phyloP scores from a whole-genome alignment of 2,888 invertebrate genomes.

The Bellardia bayeri region DNA sequence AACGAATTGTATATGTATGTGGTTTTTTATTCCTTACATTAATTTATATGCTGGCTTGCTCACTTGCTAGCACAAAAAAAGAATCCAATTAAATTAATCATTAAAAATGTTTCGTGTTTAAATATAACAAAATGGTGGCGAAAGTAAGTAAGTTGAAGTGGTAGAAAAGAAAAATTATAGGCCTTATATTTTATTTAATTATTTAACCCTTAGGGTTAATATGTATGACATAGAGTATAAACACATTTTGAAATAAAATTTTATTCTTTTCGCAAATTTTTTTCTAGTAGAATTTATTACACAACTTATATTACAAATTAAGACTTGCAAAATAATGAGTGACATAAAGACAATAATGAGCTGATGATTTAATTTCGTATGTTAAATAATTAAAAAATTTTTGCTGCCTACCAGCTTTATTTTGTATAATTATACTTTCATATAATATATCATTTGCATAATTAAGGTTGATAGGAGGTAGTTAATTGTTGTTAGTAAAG shows the following conservation, averaged over 20 bases:
- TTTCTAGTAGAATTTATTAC: conserved; percentile 9
- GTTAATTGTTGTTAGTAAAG: not conserved
- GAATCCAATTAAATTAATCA: conserved; percentile 53
- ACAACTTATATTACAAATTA: not conserved
- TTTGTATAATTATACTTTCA: conserved; percentile 17
- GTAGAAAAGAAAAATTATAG: not conserved
- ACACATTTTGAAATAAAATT: not conserved
- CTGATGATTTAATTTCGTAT: conserved; percentile 18
- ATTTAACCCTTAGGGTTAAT: conserved; percentile 23
- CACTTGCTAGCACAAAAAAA: not conserved
- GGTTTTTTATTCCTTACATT: not conserved
- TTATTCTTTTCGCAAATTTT: not conserved
- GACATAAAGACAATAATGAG: conserved; percentile 12
- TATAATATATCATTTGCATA: not conserved
- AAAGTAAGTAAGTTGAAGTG: not conserved
- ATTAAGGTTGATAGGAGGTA: not conserved
- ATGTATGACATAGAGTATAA: not conserved
- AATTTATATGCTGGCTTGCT: conserved; percentile 18
- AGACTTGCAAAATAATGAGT: conserved; percentile 22
- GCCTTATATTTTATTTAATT: conserved; percentile 23
- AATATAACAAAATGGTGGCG: not conserved
- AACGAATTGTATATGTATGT: conserved; percentile 27
- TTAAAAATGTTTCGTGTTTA: conserved; percentile 36
- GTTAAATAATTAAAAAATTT: not conserved
- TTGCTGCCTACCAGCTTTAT: not conserved